phyloP scores from a whole-genome alignment of 2,888 invertebrate species.

The Brachyptera putata region DNA sequence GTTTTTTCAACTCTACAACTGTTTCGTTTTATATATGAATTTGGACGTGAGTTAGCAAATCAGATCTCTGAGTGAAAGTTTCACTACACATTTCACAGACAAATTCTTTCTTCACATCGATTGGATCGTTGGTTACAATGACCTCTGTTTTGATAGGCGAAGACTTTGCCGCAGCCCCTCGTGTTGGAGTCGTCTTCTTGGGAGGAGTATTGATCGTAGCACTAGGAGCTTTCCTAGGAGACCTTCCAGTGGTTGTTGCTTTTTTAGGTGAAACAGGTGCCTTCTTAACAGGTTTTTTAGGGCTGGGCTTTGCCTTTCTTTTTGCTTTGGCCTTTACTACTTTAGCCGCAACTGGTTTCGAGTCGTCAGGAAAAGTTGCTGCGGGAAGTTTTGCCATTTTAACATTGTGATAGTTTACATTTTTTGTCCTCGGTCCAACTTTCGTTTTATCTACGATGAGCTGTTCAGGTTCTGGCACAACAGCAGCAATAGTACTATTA shows the following conservation, averaged over 20 bases:
- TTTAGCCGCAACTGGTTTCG: conserved; percentile 30
- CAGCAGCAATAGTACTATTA: conserved; percentile 3
- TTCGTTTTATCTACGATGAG: conserved; percentile 39
- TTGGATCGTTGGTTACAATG: too few relatives aligned
- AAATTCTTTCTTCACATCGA: conserved; percentile 45
- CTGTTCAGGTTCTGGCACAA: neutral
- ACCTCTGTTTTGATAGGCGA: neutral
- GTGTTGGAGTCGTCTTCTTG: neutral
- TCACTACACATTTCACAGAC: conserved; percentile 81
- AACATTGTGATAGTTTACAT: conserved; percentile 58
- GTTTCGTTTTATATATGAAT: conserved; percentile 73
- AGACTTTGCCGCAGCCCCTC: neutral
- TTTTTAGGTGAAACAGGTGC: neutral
- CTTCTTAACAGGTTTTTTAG: neutral
- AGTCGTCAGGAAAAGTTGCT: conserved; percentile 49
- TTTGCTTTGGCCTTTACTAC: conserved; percentile 33
- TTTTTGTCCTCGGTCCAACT: conserved; percentile 58
- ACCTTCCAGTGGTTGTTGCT: neutral
- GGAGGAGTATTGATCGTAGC: neutral
- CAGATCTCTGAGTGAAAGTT: conserved; percentile 68
- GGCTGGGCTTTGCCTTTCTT: conserved; percentile 36
- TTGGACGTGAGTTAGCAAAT: conserved; percentile 71
- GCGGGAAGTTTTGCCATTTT: conserved; percentile 48
- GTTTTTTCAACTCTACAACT: too few relatives aligned
- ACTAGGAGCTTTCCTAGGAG: neutral